Evolutionary conservation across 2,888 invertebrate genomes (phyloP).

Genomic region (Autographa gamma): DNA sequence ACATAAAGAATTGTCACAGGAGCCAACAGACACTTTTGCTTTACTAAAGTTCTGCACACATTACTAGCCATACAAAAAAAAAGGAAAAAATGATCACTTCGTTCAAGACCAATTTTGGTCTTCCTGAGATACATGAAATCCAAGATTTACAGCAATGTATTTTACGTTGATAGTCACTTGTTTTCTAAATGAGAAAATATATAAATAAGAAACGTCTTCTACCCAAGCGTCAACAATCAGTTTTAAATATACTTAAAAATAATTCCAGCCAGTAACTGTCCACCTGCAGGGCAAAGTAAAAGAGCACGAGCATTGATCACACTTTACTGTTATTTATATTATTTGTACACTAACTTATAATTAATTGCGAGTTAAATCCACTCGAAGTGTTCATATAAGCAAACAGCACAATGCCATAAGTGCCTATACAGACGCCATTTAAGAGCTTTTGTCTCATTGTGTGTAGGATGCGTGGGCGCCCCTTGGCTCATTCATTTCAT

Average conservation of each 20-base stretch:
- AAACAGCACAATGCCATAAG: slow-evolving; percentile 65
- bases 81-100: too few species aligned
- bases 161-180: too few species aligned
- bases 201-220: too few species aligned
- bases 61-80: not conserved
- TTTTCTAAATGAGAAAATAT: too few species aligned
- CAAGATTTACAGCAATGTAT: too few species aligned
- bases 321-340: not conserved
- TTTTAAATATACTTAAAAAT: too few species aligned
- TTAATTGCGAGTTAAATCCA: slow-evolving; percentile 57
- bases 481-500: slow-evolving; percentile 81
- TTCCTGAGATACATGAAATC: too few species aligned
- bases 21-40: not conserved
- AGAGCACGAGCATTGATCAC: not conserved
- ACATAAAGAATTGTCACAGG: slow-evolving; percentile 9
- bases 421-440: slow-evolving; percentile 68
- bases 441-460: slow-evolving; percentile 81
- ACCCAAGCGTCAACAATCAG: too few species aligned
- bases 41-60: not conserved
- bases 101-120: too few species aligned
- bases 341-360: slow-evolving; percentile 25
- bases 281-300: too few species aligned
- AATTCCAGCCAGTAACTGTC: too few species aligned
- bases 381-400: slow-evolving; percentile 50
- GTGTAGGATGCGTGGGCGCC: slow-evolving; percentile 78